These are phyloP conservation scores for Dipus sagitta DNA, from an alignment of 2,797 vertebrate genomes.

Conservation along the genomic window DNA sequence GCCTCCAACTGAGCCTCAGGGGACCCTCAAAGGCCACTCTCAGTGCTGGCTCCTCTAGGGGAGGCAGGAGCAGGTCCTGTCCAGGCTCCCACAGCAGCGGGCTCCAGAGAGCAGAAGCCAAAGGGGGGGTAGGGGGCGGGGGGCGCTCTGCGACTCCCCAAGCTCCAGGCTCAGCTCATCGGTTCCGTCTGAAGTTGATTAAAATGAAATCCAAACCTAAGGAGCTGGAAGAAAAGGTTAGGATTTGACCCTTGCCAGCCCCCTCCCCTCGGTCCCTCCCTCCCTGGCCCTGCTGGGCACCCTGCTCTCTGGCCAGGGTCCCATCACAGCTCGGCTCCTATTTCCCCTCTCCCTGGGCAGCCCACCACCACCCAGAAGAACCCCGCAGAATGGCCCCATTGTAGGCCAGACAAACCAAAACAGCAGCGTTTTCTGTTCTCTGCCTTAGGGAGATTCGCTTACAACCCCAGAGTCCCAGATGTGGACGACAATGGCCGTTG, in stretches of 20 bases:
- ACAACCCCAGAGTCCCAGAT: constrained; percentile 80
- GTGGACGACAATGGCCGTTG: constrained; percentile 77
- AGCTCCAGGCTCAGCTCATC: neutral
- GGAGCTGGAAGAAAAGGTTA: neutral
- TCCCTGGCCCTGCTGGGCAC: neutral
- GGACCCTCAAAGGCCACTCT: constrained; percentile 25
- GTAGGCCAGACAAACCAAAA: constrained; percentile 69
- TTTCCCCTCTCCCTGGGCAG: constrained; percentile 46
- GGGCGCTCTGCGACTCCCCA: neutral
- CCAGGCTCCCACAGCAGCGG: neutral
- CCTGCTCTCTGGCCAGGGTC: constrained; percentile 17
- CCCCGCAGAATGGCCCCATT: constrained; percentile 67
- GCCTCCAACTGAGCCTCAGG: neutral
- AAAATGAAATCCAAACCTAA: constrained; percentile 65
- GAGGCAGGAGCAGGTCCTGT: neutral
- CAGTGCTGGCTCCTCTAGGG: neutral
- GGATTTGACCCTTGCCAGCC: neutral
- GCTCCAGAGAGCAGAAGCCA: neutral
- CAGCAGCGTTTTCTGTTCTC: constrained; percentile 64
- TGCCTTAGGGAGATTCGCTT: constrained; percentile 67
- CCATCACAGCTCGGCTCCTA: neutral
- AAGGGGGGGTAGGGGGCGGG: too few species aligned
- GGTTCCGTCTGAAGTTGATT: constrained; percentile 57
- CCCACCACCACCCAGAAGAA: neutral
- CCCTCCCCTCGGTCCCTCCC: neutral